These are phyloP conservation scores for Holacanthus passer DNA, from an alignment of 2,113 vertebrate genomes.

Conservation along the genomic window DNA sequence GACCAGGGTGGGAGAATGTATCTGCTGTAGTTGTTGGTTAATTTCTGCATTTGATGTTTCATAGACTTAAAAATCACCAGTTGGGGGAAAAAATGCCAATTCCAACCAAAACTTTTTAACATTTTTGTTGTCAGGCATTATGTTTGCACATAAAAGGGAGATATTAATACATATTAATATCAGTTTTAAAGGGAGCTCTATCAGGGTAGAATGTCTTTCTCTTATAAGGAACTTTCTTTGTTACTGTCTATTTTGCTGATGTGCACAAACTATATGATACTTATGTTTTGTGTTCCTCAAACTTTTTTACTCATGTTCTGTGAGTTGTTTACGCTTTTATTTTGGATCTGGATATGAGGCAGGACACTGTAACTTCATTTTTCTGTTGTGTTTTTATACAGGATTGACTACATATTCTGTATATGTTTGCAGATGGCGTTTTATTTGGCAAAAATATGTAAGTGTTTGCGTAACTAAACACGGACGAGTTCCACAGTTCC, in stretches of 20 bases:
- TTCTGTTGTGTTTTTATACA: not conserved
- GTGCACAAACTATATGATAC: slow-evolving; percentile 6
- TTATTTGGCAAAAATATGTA: not conserved
- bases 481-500: not conserved
- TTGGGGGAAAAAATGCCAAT: not conserved
- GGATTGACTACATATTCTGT: not conserved
- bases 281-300: not conserved
- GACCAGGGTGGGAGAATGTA: not conserved
- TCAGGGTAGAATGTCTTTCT: not conserved
- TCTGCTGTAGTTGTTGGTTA: slow-evolving; percentile 1
- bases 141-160: not conserved
- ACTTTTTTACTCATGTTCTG: slow-evolving; percentile 4
- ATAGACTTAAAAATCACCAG: not conserved
- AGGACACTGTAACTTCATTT: not conserved
- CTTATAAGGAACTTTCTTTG: not conserved
- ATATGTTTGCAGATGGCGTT: slow-evolving; percentile 14
- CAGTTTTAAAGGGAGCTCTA: not conserved
- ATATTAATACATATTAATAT: not conserved
- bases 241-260: slow-evolving; percentile 11
- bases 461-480: not conserved
- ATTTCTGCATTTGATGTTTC: not conserved
- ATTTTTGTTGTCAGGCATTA: not conserved
- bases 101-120: not conserved
- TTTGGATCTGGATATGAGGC: not conserved
- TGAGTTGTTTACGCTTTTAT: slow-evolving; percentile 22